Evolutionary conservation across 2,797 vertebrate genomes (phyloP), one percentile per base, ranked within the genome.

Genomic region (Prunella strophiata): DNA sequence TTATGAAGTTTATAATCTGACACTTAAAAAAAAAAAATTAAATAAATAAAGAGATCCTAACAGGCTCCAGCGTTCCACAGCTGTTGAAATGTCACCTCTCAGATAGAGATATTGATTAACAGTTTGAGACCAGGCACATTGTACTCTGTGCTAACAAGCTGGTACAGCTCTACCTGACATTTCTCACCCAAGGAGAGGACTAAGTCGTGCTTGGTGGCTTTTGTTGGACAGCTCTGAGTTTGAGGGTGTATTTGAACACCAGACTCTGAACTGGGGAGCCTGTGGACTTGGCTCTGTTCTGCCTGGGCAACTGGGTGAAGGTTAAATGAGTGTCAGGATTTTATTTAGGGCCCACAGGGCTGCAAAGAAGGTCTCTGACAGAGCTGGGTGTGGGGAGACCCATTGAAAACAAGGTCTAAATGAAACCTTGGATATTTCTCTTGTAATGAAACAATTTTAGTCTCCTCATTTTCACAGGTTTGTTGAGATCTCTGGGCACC

Each of bases 21-120:
- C 94, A 96, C 97, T 93, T 91, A 89, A 71, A 70, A 71, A 71
- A 70, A 71, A 54, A 32, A 23, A 38, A 27, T 18, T 18, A 26
- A 13, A 50, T 26, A 27, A 8, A 26, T 7, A 43, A 1, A 75
- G 32, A 26, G 72, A 97, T 96, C 94, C 94, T 96, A 96, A 92
- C 84, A 93, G 97, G 97, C 97, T 97, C 91, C 97, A 97, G 96
- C 95, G 83, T 96, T 96, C 96, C 95, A 73, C 94, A 96, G 95
- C 95, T 97, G 97, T 97, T 96, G 97, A 97, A 98, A 98, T 97
- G 98, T 98, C 98, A 97, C 97, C 97, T 98, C 97, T 98, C 93
- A 96, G 94, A 97, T 32, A 71, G 76, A 95, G 85, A 82, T 97
- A 98, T 97, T 97, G 98, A 98, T 98, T 98, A 97, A 98, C 96